These are phyloP conservation scores for Scomber japonicus DNA, from an alignment of 2,113 vertebrate genomes.

Conservation along the genomic window DNA sequence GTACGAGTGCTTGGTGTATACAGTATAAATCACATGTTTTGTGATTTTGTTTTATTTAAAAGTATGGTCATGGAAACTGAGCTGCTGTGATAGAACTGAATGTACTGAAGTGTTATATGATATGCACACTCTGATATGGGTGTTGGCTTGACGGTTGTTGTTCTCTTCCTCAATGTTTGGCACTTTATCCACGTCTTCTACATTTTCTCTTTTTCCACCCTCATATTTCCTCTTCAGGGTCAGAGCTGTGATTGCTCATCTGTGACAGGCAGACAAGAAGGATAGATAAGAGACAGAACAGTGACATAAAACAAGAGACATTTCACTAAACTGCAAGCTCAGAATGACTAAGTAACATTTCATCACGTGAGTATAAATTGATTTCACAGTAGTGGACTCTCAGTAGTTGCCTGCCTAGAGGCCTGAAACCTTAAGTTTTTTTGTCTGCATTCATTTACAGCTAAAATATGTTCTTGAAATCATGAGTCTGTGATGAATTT, in stretches of 20 bases:
- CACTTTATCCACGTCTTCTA: conserved; percentile 64
- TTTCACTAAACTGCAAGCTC: conserved; percentile 44
- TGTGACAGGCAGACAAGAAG: conserved; percentile 63
- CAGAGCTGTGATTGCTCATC: conserved; percentile 85
- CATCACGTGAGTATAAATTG: neutral
- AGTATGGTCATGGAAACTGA: conserved; percentile 21
- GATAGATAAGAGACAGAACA: conserved; percentile 1
- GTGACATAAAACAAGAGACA: conserved; percentile 47
- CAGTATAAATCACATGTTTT: neutral
- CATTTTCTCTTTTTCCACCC: conserved; percentile 50
- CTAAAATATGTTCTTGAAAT: neutral
- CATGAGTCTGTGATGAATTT: neutral
- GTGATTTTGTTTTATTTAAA: conserved; percentile 17
- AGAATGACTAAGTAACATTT: conserved; percentile 56
- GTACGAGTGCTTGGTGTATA: neutral
- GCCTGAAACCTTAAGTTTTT: neutral
- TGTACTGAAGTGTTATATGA: conserved; percentile 41
- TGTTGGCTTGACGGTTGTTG: conserved; percentile 55
- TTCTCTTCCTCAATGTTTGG: conserved; percentile 82
- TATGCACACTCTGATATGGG: conserved; percentile 56
- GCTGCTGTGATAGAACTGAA: conserved; percentile 44
- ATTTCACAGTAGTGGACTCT: conserved; percentile 22
- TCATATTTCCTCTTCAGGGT: conserved; percentile 86
- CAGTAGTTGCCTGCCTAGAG: neutral
- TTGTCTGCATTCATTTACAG: conserved; percentile 4